These are phyloP conservation scores for Lasiurus borealis DNA, from an alignment of 2,113 vertebrate genomes.

Conservation along the genomic window DNA sequence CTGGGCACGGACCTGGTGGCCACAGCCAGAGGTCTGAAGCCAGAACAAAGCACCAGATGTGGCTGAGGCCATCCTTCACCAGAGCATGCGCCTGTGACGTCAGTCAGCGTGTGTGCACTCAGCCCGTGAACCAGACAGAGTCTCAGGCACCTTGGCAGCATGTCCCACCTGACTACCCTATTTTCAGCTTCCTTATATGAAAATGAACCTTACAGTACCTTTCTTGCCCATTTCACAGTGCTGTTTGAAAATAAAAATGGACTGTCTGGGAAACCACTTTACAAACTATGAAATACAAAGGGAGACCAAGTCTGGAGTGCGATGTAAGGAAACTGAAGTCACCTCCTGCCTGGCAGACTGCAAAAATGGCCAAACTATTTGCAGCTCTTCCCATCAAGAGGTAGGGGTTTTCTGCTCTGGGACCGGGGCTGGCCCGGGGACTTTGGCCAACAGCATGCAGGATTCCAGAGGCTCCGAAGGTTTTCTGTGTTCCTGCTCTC, in stretches of 20 bases:
- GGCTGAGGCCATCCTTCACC: neutral
- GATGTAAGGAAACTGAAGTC: neutral
- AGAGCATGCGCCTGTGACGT: rapidly evolving
- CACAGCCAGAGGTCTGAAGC: neutral
- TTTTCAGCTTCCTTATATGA: neutral
- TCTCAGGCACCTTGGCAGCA: neutral
- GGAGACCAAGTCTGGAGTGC: neutral
- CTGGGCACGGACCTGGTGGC: neutral
- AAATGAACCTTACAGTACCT: neutral
- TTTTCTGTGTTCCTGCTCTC: neutral
- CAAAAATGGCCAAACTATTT: neutral
- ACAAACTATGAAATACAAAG: neutral
- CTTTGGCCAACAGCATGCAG: neutral
- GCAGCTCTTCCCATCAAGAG: neutral
- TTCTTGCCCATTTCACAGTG: neutral
- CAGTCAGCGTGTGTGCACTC: rapidly evolving
- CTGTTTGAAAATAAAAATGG: neutral
- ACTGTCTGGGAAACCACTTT: neutral
- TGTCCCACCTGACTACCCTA: neutral
- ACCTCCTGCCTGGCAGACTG: neutral
- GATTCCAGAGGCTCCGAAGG: neutral
- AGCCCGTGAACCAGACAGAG: rapidly evolving
- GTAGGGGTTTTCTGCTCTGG: too few relatives aligned
- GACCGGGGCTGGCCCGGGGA: neutral
- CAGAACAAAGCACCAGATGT: neutral